phyloP scores from a whole-genome alignment of 2,888 invertebrate species.

The Melanotus villosus region DNA sequence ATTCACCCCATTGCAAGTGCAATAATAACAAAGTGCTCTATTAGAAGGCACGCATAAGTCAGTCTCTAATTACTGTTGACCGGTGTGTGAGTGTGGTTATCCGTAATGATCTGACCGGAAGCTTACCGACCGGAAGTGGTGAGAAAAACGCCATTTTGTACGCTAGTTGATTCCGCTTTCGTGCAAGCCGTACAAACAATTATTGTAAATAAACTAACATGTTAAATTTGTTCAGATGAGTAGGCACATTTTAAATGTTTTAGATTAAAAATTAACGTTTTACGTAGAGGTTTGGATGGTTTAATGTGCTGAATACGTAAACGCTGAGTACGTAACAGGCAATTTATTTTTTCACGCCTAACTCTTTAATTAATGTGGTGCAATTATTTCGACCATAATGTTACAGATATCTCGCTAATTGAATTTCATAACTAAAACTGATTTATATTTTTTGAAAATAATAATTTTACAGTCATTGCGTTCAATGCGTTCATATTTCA shows the following conservation, averaged over 20 bases:
- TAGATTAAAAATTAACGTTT: constrained; percentile 18
- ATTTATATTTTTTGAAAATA: no score
- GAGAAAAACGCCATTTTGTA: constrained; percentile 71
- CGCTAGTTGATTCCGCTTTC: constrained; percentile 69
- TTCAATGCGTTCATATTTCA: no score
- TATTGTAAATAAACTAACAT: constrained; percentile 61
- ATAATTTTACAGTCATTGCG: no score
- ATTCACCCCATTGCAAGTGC: constrained; percentile 17
- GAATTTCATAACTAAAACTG: no score
- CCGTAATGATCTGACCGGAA: constrained; percentile 69
- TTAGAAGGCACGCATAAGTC: constrained; percentile 40
- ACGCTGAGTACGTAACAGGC: no score
- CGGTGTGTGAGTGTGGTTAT: constrained; percentile 63
- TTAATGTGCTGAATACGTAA: no score
- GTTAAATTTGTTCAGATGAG: constrained; percentile 41
- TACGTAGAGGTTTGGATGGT: no score
- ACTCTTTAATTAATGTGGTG: no score
- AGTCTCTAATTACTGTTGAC: constrained; percentile 53
- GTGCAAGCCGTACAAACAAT: constrained; percentile 64
- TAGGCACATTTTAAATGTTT: constrained; percentile 34
- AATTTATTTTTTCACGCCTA: no score
- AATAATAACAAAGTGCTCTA: constrained; percentile 33
- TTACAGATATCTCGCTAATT: no score
- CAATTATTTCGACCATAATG: no score
- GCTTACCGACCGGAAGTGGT: constrained; percentile 67